These are phyloP conservation scores for Hirudo medicinalis DNA, from an alignment of 1,140 invertebrate species.

Conservation along the genomic window DNA sequence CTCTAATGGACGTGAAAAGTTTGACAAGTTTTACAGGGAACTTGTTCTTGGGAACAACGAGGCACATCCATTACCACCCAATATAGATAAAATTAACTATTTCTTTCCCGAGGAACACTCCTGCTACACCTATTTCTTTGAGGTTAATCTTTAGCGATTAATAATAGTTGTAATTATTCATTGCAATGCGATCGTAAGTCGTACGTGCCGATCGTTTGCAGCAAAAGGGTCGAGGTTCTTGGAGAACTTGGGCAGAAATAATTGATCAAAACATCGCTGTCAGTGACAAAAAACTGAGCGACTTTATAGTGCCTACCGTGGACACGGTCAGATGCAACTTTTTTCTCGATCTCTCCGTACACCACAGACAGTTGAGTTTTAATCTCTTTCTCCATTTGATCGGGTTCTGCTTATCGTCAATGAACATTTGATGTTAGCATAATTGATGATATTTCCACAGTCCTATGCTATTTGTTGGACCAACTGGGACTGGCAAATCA, in stretches of 20 bases:
- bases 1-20: conserved; percentile 46
- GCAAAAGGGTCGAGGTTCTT: conserved; percentile 55
- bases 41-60: conserved; percentile 20
- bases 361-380: conserved; percentile 30
- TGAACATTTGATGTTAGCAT: background rate
- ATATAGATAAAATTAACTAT: background rate
- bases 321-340: conserved; percentile 42
- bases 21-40: conserved; percentile 43
- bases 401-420: conserved; percentile 13
- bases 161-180: background rate
- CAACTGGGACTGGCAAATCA: conserved; percentile 43
- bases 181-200: background rate
- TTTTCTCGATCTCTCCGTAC: conserved; percentile 38
- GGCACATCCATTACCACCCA: background rate
- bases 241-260: conserved; percentile 44
- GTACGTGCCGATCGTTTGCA: conserved; percentile 27
- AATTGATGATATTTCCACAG: conserved; percentile 34
- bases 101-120: conserved; percentile 2
- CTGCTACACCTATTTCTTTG: conserved; percentile 5
- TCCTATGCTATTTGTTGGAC: conserved; percentile 45
- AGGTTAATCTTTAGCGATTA: background rate
- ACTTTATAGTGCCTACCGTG: conserved; percentile 42
- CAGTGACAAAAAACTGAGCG: conserved; percentile 35
- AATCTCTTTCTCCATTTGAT: background rate
- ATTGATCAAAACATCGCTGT: conserved; percentile 29